Base-by-base conservation (phyloP, 2,888 invertebrate genomes). In the Clunio marinus region DNA sequence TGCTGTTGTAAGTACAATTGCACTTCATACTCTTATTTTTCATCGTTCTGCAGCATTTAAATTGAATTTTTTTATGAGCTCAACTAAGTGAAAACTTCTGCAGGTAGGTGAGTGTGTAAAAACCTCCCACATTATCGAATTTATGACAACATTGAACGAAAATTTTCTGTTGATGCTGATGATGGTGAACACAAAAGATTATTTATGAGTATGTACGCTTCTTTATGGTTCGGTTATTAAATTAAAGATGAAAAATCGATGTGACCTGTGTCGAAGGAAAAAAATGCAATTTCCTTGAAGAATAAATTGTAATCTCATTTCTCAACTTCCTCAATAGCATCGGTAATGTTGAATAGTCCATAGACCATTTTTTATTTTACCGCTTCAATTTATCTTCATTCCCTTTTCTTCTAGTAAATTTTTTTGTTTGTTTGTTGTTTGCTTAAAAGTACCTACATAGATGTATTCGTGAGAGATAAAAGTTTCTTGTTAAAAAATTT, bases 281-380 rank as follows among this genome's bases (percentile, higher is more conserved):
- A 17, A 51, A 51, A 51, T 51, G 51, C 51, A 51, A 51, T 51
- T 51, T 51, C 51, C 51, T 51, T 17, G 22, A 51, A 51, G 35
- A 17, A 51, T 51, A 22, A 51, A 51, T 51, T 22, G 51, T 22
- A 51, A 51, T 51, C 22, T 51, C 10, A 2, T 13, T 17, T 13
- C n/a, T 17, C 22, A n/a, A 41, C 4, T 3, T 41, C 13, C 32
- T 32, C 32, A n/a, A n/a, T n/a, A n/a, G n/a, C n/a, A n/a, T n/a
- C n/a, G n/a, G n/a, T n/a, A n/a, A n/a, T n/a, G n/a, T n/a, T n/a
- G n/a, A n/a, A n/a, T n/a, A n/a, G n/a, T n/a, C n/a, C n/a, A n/a
- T n/a, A n/a, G n/a, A n/a, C n/a, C n/a, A n/a, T n/a, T n/a, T n/a
- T n/a, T n/a, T n/a, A 32, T 13, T 32, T 13, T 32, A 8, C 35